Conservation (phyloP, 2,113 vertebrate genomes). For the Erpornis zantholeuca region DNA sequence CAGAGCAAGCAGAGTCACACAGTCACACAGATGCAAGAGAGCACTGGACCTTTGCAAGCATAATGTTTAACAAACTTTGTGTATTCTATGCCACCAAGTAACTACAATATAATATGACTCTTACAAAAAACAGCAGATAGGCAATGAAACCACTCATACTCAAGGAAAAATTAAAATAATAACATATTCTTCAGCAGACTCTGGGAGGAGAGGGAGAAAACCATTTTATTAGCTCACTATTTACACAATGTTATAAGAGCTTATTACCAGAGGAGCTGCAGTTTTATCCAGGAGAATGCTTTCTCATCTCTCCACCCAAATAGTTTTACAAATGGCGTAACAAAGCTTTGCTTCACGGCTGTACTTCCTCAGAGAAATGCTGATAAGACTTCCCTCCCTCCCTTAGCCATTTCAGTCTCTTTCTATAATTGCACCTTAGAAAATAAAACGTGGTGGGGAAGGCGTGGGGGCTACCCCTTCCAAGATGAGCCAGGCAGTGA, state of each 20-base stretch:
- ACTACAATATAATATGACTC: not conserved
- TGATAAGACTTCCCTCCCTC: not conserved
- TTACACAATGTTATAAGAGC: not conserved
- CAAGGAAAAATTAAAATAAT: not conserved
- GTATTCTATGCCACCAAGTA: not conserved
- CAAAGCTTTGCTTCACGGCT: not conserved
- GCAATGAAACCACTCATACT: not conserved
- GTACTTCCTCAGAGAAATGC: not conserved
- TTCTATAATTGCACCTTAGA: not conserved
- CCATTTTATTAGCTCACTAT: not conserved
- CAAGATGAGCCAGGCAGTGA: not conserved
- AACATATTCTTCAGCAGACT: not conserved
- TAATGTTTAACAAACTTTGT: not conserved
- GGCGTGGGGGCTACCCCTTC: not conserved
- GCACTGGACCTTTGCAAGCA: not conserved
- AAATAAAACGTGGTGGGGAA: not conserved
- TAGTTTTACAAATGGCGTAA: not conserved
- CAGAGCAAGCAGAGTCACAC: not conserved
- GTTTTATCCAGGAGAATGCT: not conserved
- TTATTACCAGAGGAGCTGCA: not conserved
- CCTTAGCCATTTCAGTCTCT: not conserved
- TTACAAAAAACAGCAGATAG: not conserved
- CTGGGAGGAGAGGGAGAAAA: not conserved
- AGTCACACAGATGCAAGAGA: not conserved
- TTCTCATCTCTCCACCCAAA: not conserved